These are phyloP conservation scores for Quiscalus mexicanus DNA, from an alignment of 2,113 vertebrate species.

Conservation along the genomic window DNA sequence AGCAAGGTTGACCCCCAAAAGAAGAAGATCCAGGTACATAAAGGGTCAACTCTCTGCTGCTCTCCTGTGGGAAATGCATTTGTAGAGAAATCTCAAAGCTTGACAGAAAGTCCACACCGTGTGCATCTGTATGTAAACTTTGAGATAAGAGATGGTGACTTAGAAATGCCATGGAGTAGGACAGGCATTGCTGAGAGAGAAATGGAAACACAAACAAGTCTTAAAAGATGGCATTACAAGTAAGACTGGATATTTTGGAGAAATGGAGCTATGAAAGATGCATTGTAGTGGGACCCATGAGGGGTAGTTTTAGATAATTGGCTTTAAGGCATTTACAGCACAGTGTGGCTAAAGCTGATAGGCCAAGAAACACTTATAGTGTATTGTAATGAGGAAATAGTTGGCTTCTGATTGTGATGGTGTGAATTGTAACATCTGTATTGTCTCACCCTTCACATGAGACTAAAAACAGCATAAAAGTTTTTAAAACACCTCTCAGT, in stretches of 20 bases:
- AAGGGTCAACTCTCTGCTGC: not conserved
- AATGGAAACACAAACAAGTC: not conserved
- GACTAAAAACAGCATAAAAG: not conserved
- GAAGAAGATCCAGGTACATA: not conserved
- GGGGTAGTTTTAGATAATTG: not conserved
- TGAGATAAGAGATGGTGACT: not conserved
- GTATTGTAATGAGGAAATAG: not conserved
- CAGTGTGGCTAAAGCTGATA: not conserved
- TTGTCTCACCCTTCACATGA: not conserved
- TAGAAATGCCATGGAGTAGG: not conserved
- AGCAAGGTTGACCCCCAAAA: not conserved
- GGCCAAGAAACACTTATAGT: not conserved
- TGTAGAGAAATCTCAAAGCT: not conserved
- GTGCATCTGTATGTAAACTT: not conserved
- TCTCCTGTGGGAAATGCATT: not conserved
- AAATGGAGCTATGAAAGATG: not conserved
- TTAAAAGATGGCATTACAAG: not conserved
- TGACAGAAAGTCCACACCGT: not conserved
- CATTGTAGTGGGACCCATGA: not conserved
- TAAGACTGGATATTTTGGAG: not conserved
- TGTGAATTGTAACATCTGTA: not conserved
- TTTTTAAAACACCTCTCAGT: not conserved
- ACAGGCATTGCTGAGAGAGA: not conserved
- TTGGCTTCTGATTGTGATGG: not conserved
- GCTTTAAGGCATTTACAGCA: not conserved